These are phyloP conservation scores for Diceros bicornis DNA, from an alignment of 2,797 vertebrate species.

Conservation along the genomic window DNA sequence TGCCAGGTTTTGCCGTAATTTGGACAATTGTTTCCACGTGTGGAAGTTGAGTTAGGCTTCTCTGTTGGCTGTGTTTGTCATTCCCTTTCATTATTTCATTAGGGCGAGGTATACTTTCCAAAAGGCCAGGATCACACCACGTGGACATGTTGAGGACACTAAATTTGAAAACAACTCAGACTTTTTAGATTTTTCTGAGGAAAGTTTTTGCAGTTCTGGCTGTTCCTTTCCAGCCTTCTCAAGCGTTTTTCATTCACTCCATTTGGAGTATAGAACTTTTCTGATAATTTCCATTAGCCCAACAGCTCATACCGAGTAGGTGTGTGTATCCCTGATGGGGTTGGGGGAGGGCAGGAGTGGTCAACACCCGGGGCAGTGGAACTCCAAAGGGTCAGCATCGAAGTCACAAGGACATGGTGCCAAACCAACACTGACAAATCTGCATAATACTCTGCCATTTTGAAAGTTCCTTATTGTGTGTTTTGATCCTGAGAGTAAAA, in stretches of 20 bases:
- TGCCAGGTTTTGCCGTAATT: neutral
- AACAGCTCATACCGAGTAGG: neutral
- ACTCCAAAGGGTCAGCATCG: neutral
- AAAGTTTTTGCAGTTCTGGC: neutral
- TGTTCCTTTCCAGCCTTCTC: neutral
- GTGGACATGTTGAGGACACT: neutral
- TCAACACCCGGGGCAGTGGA: neutral
- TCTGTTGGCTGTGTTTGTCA: neutral
- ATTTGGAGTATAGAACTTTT: neutral
- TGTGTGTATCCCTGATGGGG: neutral
- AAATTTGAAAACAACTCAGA: slow-evolving; percentile 27
- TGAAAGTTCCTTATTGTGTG: neutral
- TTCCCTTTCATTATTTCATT: slow-evolving; percentile 5
- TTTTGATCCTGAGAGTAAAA: slow-evolving; percentile 36
- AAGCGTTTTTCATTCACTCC: neutral
- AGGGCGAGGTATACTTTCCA: neutral
- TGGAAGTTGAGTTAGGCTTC: neutral
- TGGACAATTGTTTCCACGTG: neutral
- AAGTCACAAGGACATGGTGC: neutral
- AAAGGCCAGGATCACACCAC: neutral
- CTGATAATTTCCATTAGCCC: neutral
- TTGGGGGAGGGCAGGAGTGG: neutral
- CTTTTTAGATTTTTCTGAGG: slow-evolving; percentile 5
- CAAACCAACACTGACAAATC: neutral
- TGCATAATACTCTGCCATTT: neutral